phyloP scores from a whole-genome alignment of 2,888 invertebrate species.

The Gastrophysa polygoni region DNA sequence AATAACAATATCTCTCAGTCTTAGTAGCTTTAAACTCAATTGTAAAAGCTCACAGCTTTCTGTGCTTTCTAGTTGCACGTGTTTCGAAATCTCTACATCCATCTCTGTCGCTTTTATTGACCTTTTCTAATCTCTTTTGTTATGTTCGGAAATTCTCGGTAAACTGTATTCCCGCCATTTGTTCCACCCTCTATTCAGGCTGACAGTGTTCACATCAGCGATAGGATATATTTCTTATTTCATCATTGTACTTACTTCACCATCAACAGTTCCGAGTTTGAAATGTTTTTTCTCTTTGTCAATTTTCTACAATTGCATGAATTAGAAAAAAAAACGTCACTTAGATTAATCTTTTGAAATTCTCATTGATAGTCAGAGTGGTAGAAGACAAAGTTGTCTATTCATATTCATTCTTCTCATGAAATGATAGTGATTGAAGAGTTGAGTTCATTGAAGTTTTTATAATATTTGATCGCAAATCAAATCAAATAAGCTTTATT shows the following conservation, averaged over 20 bases:
- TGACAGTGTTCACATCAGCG: neutral
- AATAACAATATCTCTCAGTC: neutral
- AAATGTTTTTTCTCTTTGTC: too few relatives aligned
- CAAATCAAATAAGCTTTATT: too few relatives aligned
- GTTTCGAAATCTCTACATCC: constrained; percentile 15
- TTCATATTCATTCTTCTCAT: too few relatives aligned
- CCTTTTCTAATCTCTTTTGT: constrained; percentile 18
- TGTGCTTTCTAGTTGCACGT: constrained; percentile 25
- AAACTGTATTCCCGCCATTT: constrained; percentile 6
- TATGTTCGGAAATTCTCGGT: constrained; percentile 17
- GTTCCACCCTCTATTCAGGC: constrained; percentile 15
- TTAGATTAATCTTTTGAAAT: too few relatives aligned
- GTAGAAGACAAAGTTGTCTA: too few relatives aligned
- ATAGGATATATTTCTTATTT: neutral
- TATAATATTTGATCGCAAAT: too few relatives aligned
- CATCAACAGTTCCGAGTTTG: neutral
- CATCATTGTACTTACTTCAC: neutral
- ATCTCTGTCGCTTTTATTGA: constrained; percentile 17
- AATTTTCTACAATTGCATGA: too few relatives aligned
- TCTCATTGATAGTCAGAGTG: too few relatives aligned
- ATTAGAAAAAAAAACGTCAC: too few relatives aligned
- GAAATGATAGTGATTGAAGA: too few relatives aligned
- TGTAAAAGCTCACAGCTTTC: neutral
- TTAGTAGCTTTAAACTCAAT: neutral
- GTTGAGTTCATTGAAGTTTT: too few relatives aligned